A percentile compares a stretch with the other conserved stretches of the same genome.
phyloP scores from a whole-genome alignment of 2,888 invertebrate genomes.

The Stratiomys singularior region DNA sequence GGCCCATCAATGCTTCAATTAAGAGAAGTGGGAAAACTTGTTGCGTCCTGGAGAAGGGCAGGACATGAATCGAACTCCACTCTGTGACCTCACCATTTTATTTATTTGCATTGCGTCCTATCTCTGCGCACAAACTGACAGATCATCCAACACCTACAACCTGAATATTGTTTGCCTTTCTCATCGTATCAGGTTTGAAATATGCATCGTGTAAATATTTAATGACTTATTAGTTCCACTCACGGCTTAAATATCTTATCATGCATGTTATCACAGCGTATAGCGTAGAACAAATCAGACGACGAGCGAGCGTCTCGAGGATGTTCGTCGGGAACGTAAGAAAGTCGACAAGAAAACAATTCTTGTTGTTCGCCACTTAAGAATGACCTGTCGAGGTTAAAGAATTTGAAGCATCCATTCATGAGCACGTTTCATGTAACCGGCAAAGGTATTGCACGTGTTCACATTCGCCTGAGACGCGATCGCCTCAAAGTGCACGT shows the following conservation, averaged over 20 bases:
- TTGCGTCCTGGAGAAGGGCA: too few species aligned
- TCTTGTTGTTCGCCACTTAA: slow-evolving; percentile 9
- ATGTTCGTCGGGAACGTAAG: not conserved
- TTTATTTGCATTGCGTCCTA: not conserved
- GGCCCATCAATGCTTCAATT: too few species aligned
- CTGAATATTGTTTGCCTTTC: slow-evolving; percentile 27
- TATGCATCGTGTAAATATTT: slow-evolving; percentile 38
- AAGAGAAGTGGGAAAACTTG: too few species aligned
- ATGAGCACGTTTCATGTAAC: slow-evolving; percentile 45
- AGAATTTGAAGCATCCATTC: slow-evolving; percentile 42
- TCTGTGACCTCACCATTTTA: not conserved
- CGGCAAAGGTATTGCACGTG: slow-evolving; percentile 46
- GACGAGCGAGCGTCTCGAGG: not conserved
- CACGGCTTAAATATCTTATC: slow-evolving; percentile 39
- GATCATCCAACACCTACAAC: slow-evolving; percentile 34
- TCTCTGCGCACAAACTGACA: not conserved
- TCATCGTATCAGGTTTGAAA: slow-evolving; percentile 24
- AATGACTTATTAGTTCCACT: slow-evolving; percentile 42
- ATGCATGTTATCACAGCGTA: slow-evolving; percentile 33
- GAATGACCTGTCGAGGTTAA: slow-evolving; percentile 24
- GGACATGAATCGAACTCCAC: too few species aligned
- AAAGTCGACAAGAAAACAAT: slow-evolving; percentile 1
- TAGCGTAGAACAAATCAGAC: slow-evolving; percentile 26
- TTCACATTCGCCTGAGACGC: not conserved
- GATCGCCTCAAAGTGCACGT: not conserved